These are phyloP conservation scores for Elgaria multicarinata DNA, from an alignment of 2,113 vertebrate genomes.

Conservation along the genomic window DNA sequence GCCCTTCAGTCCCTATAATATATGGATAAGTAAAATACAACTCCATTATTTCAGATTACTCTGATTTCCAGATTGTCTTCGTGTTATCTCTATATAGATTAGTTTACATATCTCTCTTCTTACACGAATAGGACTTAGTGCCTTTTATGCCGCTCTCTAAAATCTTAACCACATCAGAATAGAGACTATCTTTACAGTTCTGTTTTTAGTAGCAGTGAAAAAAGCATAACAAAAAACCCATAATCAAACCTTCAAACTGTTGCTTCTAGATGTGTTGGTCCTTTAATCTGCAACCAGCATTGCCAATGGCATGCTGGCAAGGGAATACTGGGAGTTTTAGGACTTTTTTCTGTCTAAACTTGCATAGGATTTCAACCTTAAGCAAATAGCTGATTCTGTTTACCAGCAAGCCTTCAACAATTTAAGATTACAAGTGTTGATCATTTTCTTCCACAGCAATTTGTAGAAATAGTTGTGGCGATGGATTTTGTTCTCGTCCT, in stretches of 20 bases:
- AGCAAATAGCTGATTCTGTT: not conserved
- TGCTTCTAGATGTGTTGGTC: not conserved
- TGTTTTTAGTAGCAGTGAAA: not conserved
- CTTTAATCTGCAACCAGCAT: not conserved
- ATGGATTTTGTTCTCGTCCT: slow-evolving; percentile 90
- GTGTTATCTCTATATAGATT: not conserved
- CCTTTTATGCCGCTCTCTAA: not conserved
- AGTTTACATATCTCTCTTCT: not conserved
- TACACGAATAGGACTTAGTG: not conserved
- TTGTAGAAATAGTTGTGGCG: slow-evolving; percentile 86
- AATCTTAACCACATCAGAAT: not conserved
- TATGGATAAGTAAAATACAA: not conserved
- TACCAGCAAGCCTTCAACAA: not conserved
- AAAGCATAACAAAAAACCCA: not conserved
- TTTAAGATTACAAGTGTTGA: not conserved
- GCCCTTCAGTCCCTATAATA: not conserved
- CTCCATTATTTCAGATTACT: not conserved
- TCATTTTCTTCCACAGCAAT: slow-evolving; percentile 78
- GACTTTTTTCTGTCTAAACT: no score
- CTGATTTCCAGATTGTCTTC: not conserved
- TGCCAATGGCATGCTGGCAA: no score
- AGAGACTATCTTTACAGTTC: not conserved
- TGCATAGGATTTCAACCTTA: not conserved
- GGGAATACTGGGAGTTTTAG: no score
- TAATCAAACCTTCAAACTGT: not conserved